Conservation (phyloP, 2,113 vertebrate species). For the Megaceryle maxima region DNA sequence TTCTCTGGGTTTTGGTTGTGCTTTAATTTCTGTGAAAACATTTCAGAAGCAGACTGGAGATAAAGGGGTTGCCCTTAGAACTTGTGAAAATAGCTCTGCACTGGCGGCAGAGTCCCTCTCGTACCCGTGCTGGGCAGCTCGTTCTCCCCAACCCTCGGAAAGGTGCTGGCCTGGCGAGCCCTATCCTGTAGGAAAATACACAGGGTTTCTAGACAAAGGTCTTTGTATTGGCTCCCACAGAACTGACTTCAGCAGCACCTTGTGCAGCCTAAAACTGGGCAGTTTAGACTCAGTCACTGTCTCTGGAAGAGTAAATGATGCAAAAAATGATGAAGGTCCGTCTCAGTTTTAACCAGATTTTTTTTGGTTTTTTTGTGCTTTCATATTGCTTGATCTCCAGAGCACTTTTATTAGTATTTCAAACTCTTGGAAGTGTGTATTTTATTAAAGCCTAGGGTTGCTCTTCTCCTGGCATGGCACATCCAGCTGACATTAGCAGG, state of each 20-base stretch:
- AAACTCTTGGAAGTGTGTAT: neutral
- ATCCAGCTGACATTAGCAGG: neutral
- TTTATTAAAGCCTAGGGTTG: neutral
- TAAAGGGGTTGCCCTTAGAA: neutral
- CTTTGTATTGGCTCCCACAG: neutral
- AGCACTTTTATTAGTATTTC: neutral
- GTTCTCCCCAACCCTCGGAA: neutral
- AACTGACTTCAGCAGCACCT: neutral
- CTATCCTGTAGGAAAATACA: neutral
- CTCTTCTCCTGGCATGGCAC: neutral
- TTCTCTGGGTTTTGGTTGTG: slow-evolving; percentile 20
- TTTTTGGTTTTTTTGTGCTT: neutral
- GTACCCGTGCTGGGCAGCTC: accelerated
- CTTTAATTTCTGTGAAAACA: neutral
- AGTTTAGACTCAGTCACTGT: neutral
- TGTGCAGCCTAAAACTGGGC: neutral
- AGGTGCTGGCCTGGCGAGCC: neutral
- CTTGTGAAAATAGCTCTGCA: neutral
- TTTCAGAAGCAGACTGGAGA: neutral
- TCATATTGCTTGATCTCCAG: neutral
- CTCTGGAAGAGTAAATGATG: neutral
- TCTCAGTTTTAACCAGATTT: neutral
- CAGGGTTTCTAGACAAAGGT: neutral
- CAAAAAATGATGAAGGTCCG: neutral
- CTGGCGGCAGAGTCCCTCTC: neutral